Percentiles rank a stretch among this genome's conserved stretches.
These are phyloP conservation scores for Clitarchus hookeri DNA, from an alignment of 2,888 invertebrate species.

Conservation along the genomic window DNA sequence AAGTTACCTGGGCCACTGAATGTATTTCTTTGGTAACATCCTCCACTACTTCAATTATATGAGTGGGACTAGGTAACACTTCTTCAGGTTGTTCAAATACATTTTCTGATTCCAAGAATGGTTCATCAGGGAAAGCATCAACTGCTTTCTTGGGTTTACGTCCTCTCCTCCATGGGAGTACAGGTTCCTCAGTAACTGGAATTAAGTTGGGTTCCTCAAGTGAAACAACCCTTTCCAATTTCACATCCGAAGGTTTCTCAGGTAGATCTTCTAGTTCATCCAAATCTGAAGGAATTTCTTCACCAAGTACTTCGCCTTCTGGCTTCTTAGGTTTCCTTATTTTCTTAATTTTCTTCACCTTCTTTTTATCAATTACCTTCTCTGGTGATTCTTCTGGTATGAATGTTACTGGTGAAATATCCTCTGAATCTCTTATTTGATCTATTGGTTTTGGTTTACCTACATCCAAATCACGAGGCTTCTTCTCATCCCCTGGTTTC, in stretches of 20 bases:
- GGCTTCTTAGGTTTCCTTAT: constrained; percentile 10
- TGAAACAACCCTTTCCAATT: not conserved
- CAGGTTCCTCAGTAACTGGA: constrained; percentile 26
- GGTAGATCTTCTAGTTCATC: constrained; percentile 21
- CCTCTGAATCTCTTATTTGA: constrained; percentile 30
- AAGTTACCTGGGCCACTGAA: not conserved
- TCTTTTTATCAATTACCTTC: constrained; percentile 30
- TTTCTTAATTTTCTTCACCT: constrained; percentile 42
- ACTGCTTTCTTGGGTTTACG: constrained; percentile 24
- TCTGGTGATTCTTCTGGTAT: constrained; percentile 20
- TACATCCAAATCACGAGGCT: not conserved
- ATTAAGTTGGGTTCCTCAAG: not conserved
- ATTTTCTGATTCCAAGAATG: not conserved
- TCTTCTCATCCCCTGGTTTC: constrained; percentile 21
- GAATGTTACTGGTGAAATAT: not conserved
- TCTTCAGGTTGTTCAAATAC: constrained; percentile 40
- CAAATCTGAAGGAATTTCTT: not conserved
- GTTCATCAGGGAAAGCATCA: not conserved
- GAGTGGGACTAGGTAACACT: constrained; percentile 41
- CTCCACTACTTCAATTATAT: constrained; percentile 26
- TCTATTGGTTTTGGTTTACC: constrained; percentile 35
- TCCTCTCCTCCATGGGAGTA: not conserved
- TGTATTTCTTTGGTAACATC: constrained; percentile 26
- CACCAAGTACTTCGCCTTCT: not conserved
- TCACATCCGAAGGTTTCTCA: constrained; percentile 24